phyloP scores from a whole-genome alignment of 2,113 vertebrate species.

The Pitta sordida region DNA sequence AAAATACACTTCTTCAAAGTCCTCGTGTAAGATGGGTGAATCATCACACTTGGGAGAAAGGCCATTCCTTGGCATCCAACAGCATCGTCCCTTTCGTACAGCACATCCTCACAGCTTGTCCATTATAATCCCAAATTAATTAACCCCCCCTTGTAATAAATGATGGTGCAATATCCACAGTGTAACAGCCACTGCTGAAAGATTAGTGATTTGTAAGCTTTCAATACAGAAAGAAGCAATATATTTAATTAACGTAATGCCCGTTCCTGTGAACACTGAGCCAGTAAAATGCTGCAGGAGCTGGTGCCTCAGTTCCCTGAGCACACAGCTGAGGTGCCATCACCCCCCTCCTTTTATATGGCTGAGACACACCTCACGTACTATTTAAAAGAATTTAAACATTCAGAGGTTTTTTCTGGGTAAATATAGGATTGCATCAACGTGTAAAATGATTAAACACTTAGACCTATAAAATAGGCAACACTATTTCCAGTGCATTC shows the following conservation, averaged over 20 bases:
- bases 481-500: not conserved
- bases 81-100: not conserved
- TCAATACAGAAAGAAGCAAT: constrained; percentile 1
- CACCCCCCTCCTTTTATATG: not conserved
- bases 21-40: not conserved
- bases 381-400: not conserved
- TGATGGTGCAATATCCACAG: not conserved
- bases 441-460: not conserved
- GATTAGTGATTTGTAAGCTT: not conserved
- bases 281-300: not conserved
- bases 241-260: not conserved
- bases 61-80: not conserved
- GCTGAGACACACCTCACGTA: not conserved
- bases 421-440: not conserved
- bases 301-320: not conserved
- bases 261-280: not conserved
- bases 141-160: not conserved
- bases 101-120: not conserved
- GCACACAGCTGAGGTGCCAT: not conserved
- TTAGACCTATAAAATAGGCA: not conserved
- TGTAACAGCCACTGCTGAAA: not conserved
- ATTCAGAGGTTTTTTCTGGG: not conserved
- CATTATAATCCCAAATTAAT: not conserved
- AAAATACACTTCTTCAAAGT: not conserved
- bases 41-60: not conserved